Conservation (phyloP, 1,140 invertebrate genomes). For the Hestina assimilis region DNA sequence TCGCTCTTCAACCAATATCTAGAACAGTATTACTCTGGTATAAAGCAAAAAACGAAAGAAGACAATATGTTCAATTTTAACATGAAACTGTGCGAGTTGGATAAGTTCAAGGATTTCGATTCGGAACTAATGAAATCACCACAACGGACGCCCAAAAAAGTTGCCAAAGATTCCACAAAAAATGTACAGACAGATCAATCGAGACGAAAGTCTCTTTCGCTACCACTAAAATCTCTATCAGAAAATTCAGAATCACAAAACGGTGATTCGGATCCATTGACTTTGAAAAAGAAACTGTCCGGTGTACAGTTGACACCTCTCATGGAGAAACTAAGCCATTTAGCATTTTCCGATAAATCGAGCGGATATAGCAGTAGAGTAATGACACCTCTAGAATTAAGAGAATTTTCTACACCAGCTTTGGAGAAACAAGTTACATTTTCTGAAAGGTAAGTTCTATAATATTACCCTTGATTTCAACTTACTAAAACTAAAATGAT, state of each 20-base stretch:
- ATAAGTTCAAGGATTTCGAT: slow-evolving; percentile 75
- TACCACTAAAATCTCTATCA: slow-evolving; percentile 84
- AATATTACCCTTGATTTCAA: too few species aligned
- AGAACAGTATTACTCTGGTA: slow-evolving; percentile 79
- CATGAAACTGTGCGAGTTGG: slow-evolving; percentile 57
- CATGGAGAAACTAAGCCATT: slow-evolving; percentile 88
- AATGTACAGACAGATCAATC: slow-evolving; percentile 61
- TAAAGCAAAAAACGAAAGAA: slow-evolving; percentile 74
- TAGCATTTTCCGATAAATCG: slow-evolving; percentile 84
- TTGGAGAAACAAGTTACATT: slow-evolving; percentile 61
- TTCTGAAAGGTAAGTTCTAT: slow-evolving; percentile 54
- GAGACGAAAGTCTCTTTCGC: slow-evolving; percentile 82
- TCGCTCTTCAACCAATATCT: slow-evolving; percentile 85
- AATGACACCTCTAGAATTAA: slow-evolving; percentile 82
- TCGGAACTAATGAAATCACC: slow-evolving; percentile 66
- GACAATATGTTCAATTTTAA: slow-evolving; percentile 75
- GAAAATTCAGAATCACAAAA: slow-evolving; percentile 73
- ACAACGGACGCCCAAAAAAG: slow-evolving; percentile 60
- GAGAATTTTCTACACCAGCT: slow-evolving; percentile 76
- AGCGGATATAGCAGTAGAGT: slow-evolving; percentile 84
- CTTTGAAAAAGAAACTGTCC: slow-evolving; percentile 77
- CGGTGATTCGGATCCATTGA: slow-evolving; percentile 62
- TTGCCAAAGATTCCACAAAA: slow-evolving; percentile 60
- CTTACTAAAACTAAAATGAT: too few species aligned
- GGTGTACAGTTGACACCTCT: slow-evolving; percentile 87